Percentiles rank a stretch among this genome's conserved stretches.
Conservation (phyloP, 2,888 invertebrate genomes). For the Dryomyza anilis region DNA sequence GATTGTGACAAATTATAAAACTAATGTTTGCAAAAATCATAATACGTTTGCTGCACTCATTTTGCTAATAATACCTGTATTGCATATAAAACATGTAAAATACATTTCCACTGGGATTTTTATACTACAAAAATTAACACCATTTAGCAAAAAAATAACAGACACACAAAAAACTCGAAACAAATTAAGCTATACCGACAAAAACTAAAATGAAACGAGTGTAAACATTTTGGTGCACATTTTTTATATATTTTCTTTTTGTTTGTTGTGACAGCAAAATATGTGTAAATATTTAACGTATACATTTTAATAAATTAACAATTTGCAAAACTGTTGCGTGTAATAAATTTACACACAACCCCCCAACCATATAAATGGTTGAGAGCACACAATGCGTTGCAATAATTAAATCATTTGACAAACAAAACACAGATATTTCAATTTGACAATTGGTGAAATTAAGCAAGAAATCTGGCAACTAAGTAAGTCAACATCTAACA, state of each 20-base stretch:
- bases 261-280: too few relatives aligned
- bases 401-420: neutral
- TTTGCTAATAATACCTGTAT: too few relatives aligned
- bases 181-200: neutral
- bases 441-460: neutral
- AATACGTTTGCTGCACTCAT: too few relatives aligned
- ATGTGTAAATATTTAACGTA: neutral
- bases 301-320: conserved; percentile 7
- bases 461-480: too few relatives aligned
- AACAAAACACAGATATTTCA: neutral
- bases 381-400: neutral
- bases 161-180: neutral
- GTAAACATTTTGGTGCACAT: neutral
- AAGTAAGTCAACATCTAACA: neutral
- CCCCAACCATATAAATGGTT: neutral
- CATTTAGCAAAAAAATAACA: neutral
- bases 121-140: too few relatives aligned
- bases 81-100: too few relatives aligned
- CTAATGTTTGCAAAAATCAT: too few relatives aligned
- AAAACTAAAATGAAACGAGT: neutral
- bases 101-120: too few relatives aligned
- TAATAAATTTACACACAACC: neutral
- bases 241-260: too few relatives aligned
- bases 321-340: neutral
- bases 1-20: too few relatives aligned